Conservation (phyloP, 2,797 vertebrate species). For the Tympanoctomys barrerae region DNA sequence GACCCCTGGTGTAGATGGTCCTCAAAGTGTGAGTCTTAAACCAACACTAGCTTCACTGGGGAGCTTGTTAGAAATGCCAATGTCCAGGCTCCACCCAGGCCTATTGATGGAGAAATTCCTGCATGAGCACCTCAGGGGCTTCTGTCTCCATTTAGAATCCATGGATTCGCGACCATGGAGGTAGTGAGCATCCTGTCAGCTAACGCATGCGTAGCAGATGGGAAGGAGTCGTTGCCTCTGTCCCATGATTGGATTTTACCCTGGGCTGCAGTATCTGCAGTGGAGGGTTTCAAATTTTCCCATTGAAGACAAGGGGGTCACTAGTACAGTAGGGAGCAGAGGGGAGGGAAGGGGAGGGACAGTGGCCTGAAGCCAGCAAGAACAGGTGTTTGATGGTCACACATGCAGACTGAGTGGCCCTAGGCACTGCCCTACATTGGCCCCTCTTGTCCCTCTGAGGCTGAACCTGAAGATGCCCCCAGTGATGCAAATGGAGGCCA, state of each 20-base stretch:
- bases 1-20: background rate
- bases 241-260: background rate
- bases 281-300: background rate
- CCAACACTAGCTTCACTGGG: background rate
- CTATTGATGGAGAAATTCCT: background rate
- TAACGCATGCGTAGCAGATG: background rate
- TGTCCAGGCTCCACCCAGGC: background rate
- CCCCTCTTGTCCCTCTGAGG: too few species aligned
- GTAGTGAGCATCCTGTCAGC: background rate
- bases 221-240: background rate
- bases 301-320: background rate
- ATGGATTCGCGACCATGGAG: fast-evolving
- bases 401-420: background rate
- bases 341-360: background rate
- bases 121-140: background rate
- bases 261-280: background rate
- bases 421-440: background rate
- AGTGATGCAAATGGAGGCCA: background rate
- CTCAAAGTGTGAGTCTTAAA: background rate
- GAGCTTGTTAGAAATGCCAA: background rate
- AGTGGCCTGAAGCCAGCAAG: background rate
- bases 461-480: background rate
- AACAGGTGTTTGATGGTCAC: background rate
- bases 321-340: background rate
- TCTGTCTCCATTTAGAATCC: background rate